Evolutionary conservation across 2,113 vertebrate genomes (phyloP).

Genomic region (Antechinus stuartii): DNA sequence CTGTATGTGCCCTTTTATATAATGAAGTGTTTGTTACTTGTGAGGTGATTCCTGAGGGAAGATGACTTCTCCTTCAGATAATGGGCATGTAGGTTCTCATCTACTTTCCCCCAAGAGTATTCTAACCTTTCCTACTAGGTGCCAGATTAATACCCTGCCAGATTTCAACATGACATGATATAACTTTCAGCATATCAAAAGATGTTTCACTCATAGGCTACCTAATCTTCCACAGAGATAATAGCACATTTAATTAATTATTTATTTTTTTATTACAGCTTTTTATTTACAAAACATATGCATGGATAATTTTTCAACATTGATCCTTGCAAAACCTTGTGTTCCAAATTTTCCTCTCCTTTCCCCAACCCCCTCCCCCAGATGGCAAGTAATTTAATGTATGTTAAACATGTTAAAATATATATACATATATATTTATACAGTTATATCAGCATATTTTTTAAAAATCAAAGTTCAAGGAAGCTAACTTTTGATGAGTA

Average conservation of each 20-base stretch:
- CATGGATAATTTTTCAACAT: too few species aligned
- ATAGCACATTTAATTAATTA: slow-evolving; percentile 56
- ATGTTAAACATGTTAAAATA: too few species aligned
- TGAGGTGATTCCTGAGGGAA: slow-evolving; percentile 40
- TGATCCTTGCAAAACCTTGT: too few species aligned
- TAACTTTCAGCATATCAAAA: slow-evolving; percentile 65
- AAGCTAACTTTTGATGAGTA: slow-evolving; percentile 75
- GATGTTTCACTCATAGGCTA: slow-evolving; percentile 44
- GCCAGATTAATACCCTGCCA: slow-evolving; percentile 65
- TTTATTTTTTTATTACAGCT: too few species aligned
- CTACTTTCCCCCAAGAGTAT: slow-evolving; percentile 49
- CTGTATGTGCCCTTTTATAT: background rate
- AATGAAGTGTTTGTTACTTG: background rate
- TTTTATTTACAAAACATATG: too few species aligned
- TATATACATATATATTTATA: too few species aligned
- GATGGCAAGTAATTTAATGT: too few species aligned
- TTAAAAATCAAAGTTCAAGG: slow-evolving; percentile 71
- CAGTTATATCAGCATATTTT: background rate
- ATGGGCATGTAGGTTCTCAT: slow-evolving; percentile 43
- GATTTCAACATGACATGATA: slow-evolving; percentile 72
- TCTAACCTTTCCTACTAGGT: slow-evolving; percentile 46
- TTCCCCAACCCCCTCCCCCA: too few species aligned
- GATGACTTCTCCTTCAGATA: slow-evolving; percentile 15
- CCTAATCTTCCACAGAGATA: background rate
- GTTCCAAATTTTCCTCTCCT: too few species aligned